These are phyloP conservation scores for Parapsyche elsis DNA, from an alignment of 1,140 invertebrate genomes.

Conservation along the genomic window DNA sequence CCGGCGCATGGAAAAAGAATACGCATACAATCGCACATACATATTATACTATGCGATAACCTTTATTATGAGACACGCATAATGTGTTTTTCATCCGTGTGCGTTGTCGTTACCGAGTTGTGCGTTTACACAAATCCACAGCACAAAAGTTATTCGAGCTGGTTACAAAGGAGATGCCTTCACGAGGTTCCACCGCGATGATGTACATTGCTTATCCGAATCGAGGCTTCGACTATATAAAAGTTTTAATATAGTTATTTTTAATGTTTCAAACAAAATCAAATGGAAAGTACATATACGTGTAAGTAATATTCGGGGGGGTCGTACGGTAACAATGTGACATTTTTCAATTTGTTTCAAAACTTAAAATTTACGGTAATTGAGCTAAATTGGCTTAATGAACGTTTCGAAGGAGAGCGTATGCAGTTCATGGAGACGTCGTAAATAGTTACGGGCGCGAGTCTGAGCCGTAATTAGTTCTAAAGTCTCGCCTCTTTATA, in stretches of 20 bases:
- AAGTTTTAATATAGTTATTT: no score
- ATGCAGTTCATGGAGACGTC: slow-evolving; percentile 36
- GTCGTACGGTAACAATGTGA: background rate
- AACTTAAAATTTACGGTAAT: slow-evolving; percentile 28
- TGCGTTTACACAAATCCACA: background rate
- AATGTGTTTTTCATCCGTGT: background rate
- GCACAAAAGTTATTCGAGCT: background rate
- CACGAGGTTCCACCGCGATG: background rate
- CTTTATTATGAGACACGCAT: background rate
- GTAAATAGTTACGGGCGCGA: slow-evolving; percentile 42
- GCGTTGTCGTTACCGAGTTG: background rate
- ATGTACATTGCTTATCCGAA: no score
- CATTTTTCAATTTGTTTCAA: slow-evolving; percentile 26
- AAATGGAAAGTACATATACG: no score
- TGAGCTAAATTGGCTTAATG: slow-evolving; percentile 32
- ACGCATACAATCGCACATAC: background rate
- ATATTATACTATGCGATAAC: background rate
- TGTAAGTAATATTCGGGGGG: no score
- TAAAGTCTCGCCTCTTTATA: slow-evolving; percentile 43
- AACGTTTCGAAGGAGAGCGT: slow-evolving; percentile 22
- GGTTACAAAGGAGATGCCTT: background rate
- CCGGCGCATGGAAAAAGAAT: background rate
- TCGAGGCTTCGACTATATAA: no score
- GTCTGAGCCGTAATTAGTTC: slow-evolving; percentile 42
- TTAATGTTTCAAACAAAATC: no score